A percentile compares a stretch with the other conserved stretches of the same genome.
Conservation (phyloP, 53 echinoderm and acorn worm genomes). For the Paracentrotus lividus region DNA sequence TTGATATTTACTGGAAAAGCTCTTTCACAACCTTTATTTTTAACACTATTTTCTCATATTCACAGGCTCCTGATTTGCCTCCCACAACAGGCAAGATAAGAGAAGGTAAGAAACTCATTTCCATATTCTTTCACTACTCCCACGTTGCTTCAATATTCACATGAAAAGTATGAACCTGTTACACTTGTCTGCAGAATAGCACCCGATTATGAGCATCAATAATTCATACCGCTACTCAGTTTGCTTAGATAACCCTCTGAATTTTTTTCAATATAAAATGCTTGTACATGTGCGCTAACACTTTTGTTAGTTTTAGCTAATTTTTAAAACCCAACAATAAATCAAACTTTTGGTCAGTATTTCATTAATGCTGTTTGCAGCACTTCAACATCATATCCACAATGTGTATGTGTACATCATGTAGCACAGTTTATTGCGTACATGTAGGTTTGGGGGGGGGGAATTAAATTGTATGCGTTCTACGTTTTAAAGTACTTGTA, state of each 20-base stretch:
- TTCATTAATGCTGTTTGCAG: neutral
- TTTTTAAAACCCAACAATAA: too few species aligned
- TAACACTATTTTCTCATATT: neutral
- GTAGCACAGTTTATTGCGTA: too few species aligned
- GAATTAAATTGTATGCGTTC: too few species aligned
- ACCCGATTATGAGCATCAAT: slow-evolving; percentile 6
- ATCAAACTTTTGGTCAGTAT: too few species aligned
- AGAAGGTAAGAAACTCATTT: slow-evolving; percentile 83
- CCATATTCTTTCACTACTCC: neutral
- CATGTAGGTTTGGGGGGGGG: too few species aligned
- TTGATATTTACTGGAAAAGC: neutral
- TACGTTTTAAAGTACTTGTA: too few species aligned
- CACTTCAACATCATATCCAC: too few species aligned
- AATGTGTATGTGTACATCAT: too few species aligned
- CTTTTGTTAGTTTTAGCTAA: neutral
- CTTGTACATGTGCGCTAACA: neutral
- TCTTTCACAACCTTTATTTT: neutral
- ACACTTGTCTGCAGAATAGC: slow-evolving; percentile 6
- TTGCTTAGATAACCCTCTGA: slow-evolving; percentile 2
- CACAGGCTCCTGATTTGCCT: slow-evolving; percentile 94
- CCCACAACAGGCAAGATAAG: slow-evolving; percentile 92
- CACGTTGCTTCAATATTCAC: neutral
- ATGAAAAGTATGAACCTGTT: slow-evolving; percentile 22
- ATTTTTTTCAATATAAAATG: neutral
- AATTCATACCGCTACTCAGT: neutral